Percentiles rank a stretch among this genome's conserved stretches.
These are phyloP conservation scores for Pyrocephalus nanus DNA, from an alignment of 2,797 vertebrate genomes.

Conservation along the genomic window DNA sequence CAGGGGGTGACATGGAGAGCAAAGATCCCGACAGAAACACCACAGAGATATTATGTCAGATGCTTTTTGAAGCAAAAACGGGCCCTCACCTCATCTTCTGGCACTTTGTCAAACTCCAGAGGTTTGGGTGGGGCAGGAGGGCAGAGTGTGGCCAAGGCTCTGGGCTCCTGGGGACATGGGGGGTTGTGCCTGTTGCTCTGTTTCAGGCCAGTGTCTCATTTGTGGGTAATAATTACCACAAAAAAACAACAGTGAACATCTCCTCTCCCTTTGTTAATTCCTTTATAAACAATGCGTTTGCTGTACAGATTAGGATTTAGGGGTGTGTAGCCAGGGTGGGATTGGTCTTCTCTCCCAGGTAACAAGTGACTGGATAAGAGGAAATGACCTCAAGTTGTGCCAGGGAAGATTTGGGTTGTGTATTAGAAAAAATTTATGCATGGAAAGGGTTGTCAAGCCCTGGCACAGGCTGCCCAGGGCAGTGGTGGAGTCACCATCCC, in stretches of 20 bases:
- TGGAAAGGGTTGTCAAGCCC: not conserved
- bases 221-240: not conserved
- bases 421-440: not conserved
- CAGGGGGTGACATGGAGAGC: not conserved
- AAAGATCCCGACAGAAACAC: rapidly evolving
- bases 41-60: not conserved
- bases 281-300: not conserved
- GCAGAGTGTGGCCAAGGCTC: not conserved
- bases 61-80: not conserved
- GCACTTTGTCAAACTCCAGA: not conserved
- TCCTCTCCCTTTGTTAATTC: not conserved
- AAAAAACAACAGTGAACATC: not conserved
- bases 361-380: not conserved
- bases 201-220: not conserved
- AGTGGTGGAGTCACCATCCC: not conserved
- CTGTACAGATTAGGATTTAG: not conserved
- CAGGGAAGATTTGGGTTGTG: not conserved
- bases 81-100: not conserved
- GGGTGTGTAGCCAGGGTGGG: not conserved
- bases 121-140: not conserved
- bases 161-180: rapidly evolving
- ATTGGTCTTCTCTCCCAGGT: not conserved
- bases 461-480: not conserved
- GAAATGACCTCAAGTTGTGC: not conserved
- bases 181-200: not conserved